Percentiles rank a stretch among this genome's conserved stretches.
Evolutionary conservation across 1,140 invertebrate species (phyloP).

Genomic region (Anadara kagoshimensis): DNA sequence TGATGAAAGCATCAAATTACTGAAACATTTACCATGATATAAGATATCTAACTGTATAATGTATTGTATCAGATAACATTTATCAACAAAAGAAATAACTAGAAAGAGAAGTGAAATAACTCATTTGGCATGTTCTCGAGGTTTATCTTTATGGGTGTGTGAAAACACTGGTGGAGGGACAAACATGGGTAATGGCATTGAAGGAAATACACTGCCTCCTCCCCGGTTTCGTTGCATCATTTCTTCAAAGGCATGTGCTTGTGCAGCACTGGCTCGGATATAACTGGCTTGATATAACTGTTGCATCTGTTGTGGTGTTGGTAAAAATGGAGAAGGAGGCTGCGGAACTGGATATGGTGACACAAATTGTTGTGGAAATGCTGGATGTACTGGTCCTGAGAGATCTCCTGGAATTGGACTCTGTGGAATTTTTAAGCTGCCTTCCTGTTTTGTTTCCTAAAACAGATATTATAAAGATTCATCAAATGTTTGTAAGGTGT

Average conservation of each 20-base stretch:
- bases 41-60: too few relatives aligned
- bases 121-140: conserved; percentile 18
- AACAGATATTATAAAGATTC: too few relatives aligned
- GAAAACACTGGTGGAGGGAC: conserved; percentile 33
- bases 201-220: conserved; percentile 2
- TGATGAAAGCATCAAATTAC: too few relatives aligned
- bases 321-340: conserved; percentile 15
- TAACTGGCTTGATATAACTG: conserved; percentile 45
- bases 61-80: too few relatives aligned
- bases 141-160: conserved; percentile 36
- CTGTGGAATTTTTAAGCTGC: too few relatives aligned
- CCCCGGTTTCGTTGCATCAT: conserved; percentile 41
- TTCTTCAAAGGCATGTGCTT: conserved; percentile 41
- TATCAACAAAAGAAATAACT: too few relatives aligned
- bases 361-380: conserved; percentile 41
- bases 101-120: too few relatives aligned
- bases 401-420: too few relatives aligned
- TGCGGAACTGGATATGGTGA: conserved; percentile 26
- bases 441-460: too few relatives aligned
- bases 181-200: conserved; percentile 31
- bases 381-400: conserved; percentile 40
- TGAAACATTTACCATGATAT: too few relatives aligned
- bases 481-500: too few relatives aligned
- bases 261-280: conserved; percentile 41
- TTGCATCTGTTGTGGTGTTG: conserved; percentile 42